Percentiles rank a stretch among this genome's conserved stretches.
These are phyloP conservation scores for Ptychadena robeensis DNA, from an alignment of 2,797 vertebrate genomes.

Conservation along the genomic window DNA sequence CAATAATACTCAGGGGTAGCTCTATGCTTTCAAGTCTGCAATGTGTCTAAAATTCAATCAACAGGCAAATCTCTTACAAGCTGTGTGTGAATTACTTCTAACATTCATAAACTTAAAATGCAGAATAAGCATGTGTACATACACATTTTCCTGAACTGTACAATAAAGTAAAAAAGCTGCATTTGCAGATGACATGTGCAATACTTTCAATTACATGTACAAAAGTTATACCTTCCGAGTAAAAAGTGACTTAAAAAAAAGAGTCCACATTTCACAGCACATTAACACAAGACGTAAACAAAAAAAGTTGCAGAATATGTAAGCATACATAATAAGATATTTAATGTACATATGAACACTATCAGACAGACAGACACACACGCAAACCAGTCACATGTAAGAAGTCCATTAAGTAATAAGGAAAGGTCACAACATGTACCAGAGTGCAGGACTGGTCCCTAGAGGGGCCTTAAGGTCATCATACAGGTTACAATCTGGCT, in stretches of 20 bases:
- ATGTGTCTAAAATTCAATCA: background rate
- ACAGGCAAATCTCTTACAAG: background rate
- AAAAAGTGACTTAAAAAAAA: no score
- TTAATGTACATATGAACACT: background rate
- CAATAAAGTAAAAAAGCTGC: no score
- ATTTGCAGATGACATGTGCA: no score
- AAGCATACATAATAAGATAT: background rate
- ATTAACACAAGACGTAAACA: background rate
- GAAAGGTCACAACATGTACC: background rate
- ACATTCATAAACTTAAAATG: background rate
- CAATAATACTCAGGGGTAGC: no score
- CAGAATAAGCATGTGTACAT: no score
- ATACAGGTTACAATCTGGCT: no score
- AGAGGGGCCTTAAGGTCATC: no score
- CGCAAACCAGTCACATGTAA: background rate
- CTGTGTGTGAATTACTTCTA: background rate
- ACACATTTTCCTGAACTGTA: no score
- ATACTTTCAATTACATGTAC: no score
- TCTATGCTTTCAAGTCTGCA: no score
- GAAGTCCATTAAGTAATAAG: no score
- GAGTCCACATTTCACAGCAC: background rate
- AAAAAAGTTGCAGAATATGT: background rate
- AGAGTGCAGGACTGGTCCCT: background rate
- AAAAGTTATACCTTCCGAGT: no score
- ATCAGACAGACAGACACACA: background rate